Base-by-base conservation (phyloP, 1,140 invertebrate genomes). In the Reticulitermes speratus region DNA sequence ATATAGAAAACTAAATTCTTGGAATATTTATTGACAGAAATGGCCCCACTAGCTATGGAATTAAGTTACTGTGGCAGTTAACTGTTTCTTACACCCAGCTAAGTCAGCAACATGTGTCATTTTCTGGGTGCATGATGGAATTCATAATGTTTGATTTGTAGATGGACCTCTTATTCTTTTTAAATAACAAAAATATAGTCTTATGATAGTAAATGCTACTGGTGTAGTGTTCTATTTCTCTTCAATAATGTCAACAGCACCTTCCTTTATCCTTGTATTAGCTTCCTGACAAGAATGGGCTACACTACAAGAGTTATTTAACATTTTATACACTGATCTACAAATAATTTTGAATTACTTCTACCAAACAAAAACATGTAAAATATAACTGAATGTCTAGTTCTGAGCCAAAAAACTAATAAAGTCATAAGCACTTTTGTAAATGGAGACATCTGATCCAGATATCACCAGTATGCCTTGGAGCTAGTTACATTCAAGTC, bases 11-110 rank as follows among this genome's bases (percentile, higher is more conserved):
- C 25, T 75, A 25, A 75, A 75, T 6, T 75, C n/a, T 30, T 75
- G n/a, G n/a, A 75, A n/a, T 75, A 75, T 75, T 75, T 75, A 75
- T 75, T 30, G n/a, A 75, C 65, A 75, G 65, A 30, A 75, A 75
- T 75, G 65, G 65, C 65, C 65, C 65, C 65, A 30, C 65, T 75
- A 75, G 25, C 65, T 75, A 75, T 5, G 65, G 65, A 75, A 75
- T 75, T 75, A 75, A 75, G n/a, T 75, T 75, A n/a, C n/a, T 25
- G 8, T 75, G 65, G 65, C 65, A 75, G 65, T 75, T 16, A 75
- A 25, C 25, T 75, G 65, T 75, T 75, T 30, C 65, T n/a, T 75
- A 75, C n/a, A 75, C 65, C 65, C 65, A 75, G 65, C 6, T 8
- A 25, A 1, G 19, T 21, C 14, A 59, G 55, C 0, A n/a, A 65